Conservation (phyloP, 2,113 vertebrate genomes). For the Phylloscopus trochilus region DNA sequence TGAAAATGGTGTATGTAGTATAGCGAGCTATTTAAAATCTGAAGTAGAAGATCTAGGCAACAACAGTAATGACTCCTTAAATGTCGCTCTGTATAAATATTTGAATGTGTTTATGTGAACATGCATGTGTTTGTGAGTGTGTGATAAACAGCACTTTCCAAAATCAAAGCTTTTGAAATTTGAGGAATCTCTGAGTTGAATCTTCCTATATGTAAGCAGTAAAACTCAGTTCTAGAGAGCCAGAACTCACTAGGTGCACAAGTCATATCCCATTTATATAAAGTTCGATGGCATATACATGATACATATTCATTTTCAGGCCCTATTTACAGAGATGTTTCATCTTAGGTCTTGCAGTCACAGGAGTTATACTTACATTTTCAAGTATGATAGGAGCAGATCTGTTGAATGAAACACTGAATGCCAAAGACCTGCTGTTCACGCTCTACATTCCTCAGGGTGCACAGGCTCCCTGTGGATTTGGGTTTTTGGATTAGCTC, state of each 20-base stretch:
- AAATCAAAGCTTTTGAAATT: background rate
- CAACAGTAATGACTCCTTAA: background rate
- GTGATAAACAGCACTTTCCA: background rate
- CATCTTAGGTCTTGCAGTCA: background rate
- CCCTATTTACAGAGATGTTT: background rate
- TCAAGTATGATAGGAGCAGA: background rate
- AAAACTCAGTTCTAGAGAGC: background rate
- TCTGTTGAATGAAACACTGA: background rate
- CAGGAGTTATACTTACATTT: background rate
- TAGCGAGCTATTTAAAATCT: background rate
- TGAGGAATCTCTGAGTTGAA: background rate
- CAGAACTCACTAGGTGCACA: background rate
- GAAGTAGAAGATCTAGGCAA: background rate
- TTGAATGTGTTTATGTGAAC: constrained; percentile 10
- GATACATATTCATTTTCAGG: background rate
- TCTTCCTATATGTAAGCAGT: background rate
- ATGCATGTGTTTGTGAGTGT: background rate
- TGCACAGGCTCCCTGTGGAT: background rate
- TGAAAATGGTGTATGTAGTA: background rate
- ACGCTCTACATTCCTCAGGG: background rate
- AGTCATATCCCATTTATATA: background rate
- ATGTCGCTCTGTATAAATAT: background rate
- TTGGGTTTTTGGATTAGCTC: background rate
- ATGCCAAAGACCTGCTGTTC: background rate
- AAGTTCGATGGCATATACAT: background rate